phyloP scores from a whole-genome alignment of 2,888 invertebrate species.

The Ichneumoninae sp. region DNA sequence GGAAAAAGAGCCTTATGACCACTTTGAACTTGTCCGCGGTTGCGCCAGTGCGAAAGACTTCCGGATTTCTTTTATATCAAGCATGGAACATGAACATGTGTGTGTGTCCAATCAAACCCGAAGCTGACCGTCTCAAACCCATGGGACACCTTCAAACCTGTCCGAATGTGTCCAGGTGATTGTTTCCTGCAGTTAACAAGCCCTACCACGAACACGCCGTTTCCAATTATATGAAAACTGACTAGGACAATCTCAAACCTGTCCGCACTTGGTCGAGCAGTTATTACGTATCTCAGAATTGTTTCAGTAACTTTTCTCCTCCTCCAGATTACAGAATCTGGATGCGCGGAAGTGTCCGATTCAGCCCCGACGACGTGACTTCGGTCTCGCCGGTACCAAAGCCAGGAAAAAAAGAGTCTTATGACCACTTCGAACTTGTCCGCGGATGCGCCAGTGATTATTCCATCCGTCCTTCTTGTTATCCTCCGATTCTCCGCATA shows the following conservation, averaged over 20 bases:
- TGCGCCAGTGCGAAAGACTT: too few species aligned
- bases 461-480: conserved; percentile 1
- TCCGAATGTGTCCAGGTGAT: too few species aligned
- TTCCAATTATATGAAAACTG: too few species aligned
- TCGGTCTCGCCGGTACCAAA: not conserved
- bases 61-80: too few species aligned
- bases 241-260: not conserved
- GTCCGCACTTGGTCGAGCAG: not conserved
- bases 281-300: not conserved
- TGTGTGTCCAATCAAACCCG: too few species aligned
- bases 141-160: too few species aligned
- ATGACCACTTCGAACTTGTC: not conserved
- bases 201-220: too few species aligned
- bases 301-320: not conserved
- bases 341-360: not conserved
- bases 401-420: not conserved
- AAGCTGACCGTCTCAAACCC: too few species aligned
- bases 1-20: too few species aligned
- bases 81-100: too few species aligned
- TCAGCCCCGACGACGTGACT: not conserved
- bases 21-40: too few species aligned
- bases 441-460: not conserved
- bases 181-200: too few species aligned
- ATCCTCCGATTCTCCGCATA: not conserved
- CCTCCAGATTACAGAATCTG: not conserved